Percentiles rank a stretch among this genome's conserved stretches.
These are phyloP conservation scores for Athene noctua DNA, from an alignment of 2,113 vertebrate species.

Conservation along the genomic window DNA sequence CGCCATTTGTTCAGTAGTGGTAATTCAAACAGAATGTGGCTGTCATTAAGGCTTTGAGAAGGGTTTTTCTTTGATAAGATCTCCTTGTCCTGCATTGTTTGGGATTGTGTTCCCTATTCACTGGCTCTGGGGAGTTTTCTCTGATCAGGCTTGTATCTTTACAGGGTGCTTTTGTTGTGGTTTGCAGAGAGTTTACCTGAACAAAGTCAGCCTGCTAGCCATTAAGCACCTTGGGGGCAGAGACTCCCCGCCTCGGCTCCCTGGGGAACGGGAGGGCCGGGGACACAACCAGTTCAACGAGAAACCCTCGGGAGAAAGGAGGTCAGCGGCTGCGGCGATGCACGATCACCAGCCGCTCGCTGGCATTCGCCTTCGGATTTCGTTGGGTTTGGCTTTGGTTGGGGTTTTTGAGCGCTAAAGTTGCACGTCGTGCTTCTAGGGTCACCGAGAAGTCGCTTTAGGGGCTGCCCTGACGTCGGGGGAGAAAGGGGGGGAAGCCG, in stretches of 20 bases:
- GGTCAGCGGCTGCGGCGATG: not conserved
- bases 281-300: constrained; percentile 51
- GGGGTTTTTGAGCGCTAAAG: not conserved
- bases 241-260: constrained; percentile 59
- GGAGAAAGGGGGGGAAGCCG: not conserved
- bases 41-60: constrained; percentile 80
- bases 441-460: not conserved
- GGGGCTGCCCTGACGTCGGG: not conserved
- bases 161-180: constrained; percentile 80
- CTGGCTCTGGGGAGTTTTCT: constrained; percentile 67
- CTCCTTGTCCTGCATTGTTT: constrained; percentile 81
- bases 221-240: constrained; percentile 71
- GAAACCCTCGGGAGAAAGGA: constrained; percentile 18
- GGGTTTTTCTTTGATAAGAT: constrained; percentile 82
- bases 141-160: constrained; percentile 78
- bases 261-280: not conserved
- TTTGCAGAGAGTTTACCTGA: constrained; percentile 78
- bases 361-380: not conserved
- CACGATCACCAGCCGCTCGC: not conserved
- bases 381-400: not conserved
- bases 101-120: constrained; percentile 75
- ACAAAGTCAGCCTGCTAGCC: constrained; percentile 72
- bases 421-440: not conserved
- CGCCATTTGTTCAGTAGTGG: constrained; percentile 82
- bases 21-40: constrained; percentile 80